These are phyloP conservation scores for Thymelicus lineola DNA, from an alignment of 2,888 invertebrate genomes.

Conservation along the genomic window DNA sequence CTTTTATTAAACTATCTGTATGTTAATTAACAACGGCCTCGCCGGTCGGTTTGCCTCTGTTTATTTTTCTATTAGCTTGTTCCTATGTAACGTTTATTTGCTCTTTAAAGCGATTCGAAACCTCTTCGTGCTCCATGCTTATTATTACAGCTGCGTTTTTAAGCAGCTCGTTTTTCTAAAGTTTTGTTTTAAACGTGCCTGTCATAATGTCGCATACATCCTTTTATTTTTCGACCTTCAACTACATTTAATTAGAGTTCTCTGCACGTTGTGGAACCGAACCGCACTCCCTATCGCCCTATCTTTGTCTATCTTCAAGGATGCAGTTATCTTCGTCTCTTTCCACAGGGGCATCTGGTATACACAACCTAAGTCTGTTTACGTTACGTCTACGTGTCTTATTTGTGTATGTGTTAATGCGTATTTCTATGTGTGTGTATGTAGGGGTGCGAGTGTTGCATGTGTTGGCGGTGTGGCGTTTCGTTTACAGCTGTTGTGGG, in stretches of 20 bases:
- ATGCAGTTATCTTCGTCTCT: constrained; percentile 68
- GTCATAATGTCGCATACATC: constrained; percentile 56
- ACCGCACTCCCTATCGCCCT: constrained; percentile 63
- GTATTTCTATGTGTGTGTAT: constrained; percentile 50
- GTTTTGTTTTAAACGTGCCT: constrained; percentile 45
- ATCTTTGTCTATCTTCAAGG: constrained; percentile 64
- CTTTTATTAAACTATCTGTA: constrained; percentile 85
- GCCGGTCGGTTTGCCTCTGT: constrained; percentile 64
- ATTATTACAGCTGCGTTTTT: constrained; percentile 54
- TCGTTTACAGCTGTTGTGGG: constrained; percentile 82
- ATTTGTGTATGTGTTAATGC: constrained; percentile 52
- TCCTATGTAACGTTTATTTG: constrained; percentile 63
- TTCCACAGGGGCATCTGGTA: constrained; percentile 82
- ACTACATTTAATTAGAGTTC: constrained; percentile 79
- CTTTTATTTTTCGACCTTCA: constrained; percentile 77
- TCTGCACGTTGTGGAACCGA: constrained; percentile 75
- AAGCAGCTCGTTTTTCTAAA: constrained; percentile 45
- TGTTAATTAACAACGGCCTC: constrained; percentile 84
- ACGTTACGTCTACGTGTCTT: constrained; percentile 66
- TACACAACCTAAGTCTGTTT: constrained; percentile 82
- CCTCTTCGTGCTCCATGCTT: constrained; percentile 28
- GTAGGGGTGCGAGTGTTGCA: constrained; percentile 68
- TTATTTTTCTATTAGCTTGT: constrained; percentile 76
- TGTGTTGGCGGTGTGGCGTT: constrained; percentile 72
- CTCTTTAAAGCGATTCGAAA: constrained; percentile 60